Conservation (phyloP, 2,797 vertebrate genomes). For the Paguma larvata region DNA sequence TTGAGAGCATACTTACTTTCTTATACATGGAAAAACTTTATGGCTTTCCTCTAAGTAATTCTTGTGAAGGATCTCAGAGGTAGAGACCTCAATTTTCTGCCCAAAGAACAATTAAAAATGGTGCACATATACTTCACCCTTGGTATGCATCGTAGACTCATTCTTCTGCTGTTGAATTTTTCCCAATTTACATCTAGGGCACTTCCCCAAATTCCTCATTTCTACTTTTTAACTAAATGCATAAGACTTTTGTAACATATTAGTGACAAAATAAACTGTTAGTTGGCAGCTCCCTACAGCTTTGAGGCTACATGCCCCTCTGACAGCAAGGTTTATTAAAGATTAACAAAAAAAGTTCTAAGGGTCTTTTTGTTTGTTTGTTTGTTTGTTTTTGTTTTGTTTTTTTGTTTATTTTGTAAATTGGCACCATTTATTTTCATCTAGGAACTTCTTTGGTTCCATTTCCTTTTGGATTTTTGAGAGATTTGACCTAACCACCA, state of each 20-base stretch:
- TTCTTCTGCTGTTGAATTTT: not conserved
- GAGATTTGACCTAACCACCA: not conserved
- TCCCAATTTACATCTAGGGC: constrained; percentile 59
- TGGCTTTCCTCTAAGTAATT: not conserved
- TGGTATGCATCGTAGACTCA: constrained; percentile 53
- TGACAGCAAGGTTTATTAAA: constrained; percentile 79
- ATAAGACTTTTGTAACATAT: constrained; percentile 77
- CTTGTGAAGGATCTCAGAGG: not conserved
- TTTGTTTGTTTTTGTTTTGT: too few species aligned
- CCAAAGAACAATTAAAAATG: constrained; percentile 15
- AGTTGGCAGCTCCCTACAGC: constrained; percentile 75
- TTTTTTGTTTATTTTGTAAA: constrained; percentile 70
- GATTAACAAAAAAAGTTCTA: constrained; percentile 71
- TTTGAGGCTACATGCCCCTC: constrained; percentile 65
- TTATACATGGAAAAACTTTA: not conserved
- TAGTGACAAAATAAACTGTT: constrained; percentile 81
- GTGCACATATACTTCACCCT: not conserved
- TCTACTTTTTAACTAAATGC: constrained; percentile 77
- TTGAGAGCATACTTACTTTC: not conserved
- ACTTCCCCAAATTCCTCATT: constrained; percentile 49
- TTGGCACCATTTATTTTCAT: constrained; percentile 68
- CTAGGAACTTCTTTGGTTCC: constrained; percentile 60
- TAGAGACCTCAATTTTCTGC: constrained; percentile 17
- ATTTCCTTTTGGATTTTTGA: constrained; percentile 60
- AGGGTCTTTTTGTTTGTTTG: constrained; percentile 65